phyloP scores from a whole-genome alignment of 2,797 vertebrate genomes.

The Apodemus agrarius region DNA sequence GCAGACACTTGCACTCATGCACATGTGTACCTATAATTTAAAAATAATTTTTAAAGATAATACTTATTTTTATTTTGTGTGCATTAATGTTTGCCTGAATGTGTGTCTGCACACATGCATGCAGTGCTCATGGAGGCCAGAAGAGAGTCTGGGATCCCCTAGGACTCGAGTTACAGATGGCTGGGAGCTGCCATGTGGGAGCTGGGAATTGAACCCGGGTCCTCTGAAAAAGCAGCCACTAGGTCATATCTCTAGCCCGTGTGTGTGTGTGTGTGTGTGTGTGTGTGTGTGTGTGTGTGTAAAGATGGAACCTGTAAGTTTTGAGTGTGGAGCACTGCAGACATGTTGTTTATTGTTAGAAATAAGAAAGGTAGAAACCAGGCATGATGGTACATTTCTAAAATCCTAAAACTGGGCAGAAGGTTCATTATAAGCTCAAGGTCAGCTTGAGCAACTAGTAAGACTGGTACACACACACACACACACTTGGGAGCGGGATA shows the following conservation, averaged over 20 bases:
- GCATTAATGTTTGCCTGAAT: neutral
- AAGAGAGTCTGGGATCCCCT: neutral
- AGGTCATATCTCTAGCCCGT: neutral
- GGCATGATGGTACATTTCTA: neutral
- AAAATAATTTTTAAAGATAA: neutral
- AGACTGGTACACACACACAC: neutral
- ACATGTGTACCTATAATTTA: neutral
- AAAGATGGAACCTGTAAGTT: neutral
- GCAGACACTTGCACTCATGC: neutral
- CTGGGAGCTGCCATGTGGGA: neutral
- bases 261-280: no score
- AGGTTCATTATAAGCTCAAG: neutral
- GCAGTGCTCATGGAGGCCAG: neutral
- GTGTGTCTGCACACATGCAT: neutral
- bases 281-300: no score
- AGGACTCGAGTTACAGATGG: neutral
- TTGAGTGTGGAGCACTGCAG: neutral
- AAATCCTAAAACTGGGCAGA: neutral
- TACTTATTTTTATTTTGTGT: neutral
- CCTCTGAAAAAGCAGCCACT: neutral
- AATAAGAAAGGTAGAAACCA: neutral
- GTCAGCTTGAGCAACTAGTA: neutral
- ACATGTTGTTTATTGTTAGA: neutral
- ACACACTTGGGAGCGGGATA: neutral
- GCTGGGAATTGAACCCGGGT: neutral